Percentiles rank a stretch among this genome's conserved stretches.
phyloP scores from a whole-genome alignment of 2,113 vertebrate species.

The Myotis yumanensis region DNA sequence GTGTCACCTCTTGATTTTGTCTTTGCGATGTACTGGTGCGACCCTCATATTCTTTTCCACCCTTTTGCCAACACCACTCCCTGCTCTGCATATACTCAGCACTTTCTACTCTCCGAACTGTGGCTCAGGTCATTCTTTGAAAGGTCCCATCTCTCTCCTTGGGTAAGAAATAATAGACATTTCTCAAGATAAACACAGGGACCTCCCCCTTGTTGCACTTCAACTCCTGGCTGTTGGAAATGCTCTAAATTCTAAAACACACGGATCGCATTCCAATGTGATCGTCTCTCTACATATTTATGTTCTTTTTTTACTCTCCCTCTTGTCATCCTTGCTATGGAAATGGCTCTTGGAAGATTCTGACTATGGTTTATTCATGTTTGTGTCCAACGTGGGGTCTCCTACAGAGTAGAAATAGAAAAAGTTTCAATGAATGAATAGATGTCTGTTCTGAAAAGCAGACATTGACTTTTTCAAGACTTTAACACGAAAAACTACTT shows the following conservation, averaged over 20 bases:
- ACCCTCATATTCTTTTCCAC: neutral
- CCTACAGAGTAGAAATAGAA: neutral
- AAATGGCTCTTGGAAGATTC: neutral
- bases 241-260: conserved; percentile 43
- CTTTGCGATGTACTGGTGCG: neutral
- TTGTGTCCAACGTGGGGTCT: neutral
- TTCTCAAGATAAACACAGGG: neutral
- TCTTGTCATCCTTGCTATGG: neutral
- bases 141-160: neutral
- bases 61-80: neutral
- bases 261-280: neutral
- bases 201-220: neutral
- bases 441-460: neutral
- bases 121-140: neutral
- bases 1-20: neutral
- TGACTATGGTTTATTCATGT: neutral
- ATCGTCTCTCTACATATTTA: neutral
- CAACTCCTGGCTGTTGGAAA: neutral
- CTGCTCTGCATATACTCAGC: neutral
- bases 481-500: neutral
- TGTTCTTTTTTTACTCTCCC: neutral
- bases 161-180: neutral
- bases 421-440: neutral
- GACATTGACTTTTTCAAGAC: neutral
- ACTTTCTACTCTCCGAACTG: neutral